A percentile compares a stretch with the other conserved stretches of the same genome.
Conservation (phyloP, 2,888 invertebrate species). For the Ellobium chinense region DNA sequence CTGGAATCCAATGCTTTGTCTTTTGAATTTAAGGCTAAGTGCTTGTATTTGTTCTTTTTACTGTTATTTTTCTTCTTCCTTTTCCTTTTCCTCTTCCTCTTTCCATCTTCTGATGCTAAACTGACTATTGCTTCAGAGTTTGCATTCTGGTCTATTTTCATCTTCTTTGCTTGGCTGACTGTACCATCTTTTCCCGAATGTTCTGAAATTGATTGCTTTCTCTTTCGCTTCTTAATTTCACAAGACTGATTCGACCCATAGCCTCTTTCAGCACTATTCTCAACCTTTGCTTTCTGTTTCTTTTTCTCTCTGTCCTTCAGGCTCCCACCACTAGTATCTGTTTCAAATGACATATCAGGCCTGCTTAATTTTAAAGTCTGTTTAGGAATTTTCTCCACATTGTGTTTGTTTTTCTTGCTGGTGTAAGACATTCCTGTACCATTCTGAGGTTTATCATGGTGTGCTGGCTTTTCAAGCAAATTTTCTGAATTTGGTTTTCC, state of each 20-base stretch:
- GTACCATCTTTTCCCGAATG: neutral
- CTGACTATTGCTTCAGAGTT: neutral
- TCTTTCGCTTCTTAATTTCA: constrained; percentile 2
- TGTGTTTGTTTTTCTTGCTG: neutral
- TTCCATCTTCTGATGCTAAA: neutral
- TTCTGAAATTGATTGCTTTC: constrained; percentile 1
- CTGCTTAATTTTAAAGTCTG: neutral
- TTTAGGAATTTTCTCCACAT: neutral
- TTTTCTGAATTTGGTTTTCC: neutral
- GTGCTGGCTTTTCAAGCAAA: neutral
- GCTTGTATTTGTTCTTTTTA: constrained; percentile 62
- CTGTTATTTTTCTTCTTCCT: constrained; percentile 56
- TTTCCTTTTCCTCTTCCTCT: constrained; percentile 51
- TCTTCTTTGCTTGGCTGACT: neutral
- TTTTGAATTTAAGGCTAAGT: constrained; percentile 49
- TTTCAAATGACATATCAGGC: neutral
- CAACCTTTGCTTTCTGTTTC: neutral
- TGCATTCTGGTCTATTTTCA: neutral
- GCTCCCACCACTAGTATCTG: neutral
- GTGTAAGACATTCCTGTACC: neutral
- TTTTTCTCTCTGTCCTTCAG: neutral
- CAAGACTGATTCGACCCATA: neutral
- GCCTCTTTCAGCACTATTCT: constrained; percentile 1
- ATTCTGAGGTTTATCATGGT: neutral
- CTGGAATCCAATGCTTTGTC: neutral